Evolutionary conservation across 2,113 vertebrate genomes (phyloP).

Genomic region (Odobenus rosmarus): DNA sequence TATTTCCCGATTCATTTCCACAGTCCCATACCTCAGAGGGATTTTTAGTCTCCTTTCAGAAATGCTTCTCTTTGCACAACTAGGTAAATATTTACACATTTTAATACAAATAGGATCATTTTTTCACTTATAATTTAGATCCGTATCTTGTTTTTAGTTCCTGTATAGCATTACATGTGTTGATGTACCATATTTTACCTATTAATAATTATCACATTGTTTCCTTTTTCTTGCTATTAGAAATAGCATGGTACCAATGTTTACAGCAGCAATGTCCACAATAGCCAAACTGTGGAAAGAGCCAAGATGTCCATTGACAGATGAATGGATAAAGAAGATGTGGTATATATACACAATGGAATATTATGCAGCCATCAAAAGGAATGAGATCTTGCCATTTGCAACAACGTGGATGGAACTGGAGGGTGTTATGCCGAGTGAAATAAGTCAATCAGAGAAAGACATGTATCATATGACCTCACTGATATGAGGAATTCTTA

Average conservation of each 20-base stretch:
- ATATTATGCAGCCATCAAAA: no score
- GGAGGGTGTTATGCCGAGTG: no score
- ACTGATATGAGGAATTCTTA: no score
- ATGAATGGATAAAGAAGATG: no score
- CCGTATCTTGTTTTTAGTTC: constrained; percentile 18
- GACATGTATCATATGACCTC: no score
- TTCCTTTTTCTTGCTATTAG: neutral
- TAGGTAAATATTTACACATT: neutral
- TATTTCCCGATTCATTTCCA: neutral
- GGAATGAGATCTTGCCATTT: no score
- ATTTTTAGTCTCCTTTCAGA: neutral
- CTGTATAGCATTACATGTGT: neutral
- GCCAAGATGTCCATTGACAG: no score
- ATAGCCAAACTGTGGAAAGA: no score
- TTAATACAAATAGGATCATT: constrained; percentile 4
- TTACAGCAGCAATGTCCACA: no score
- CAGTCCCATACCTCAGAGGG: neutral
- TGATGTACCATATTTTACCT: constrained; percentile 3
- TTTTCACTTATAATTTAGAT: constrained; percentile 14
- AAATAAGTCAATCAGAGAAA: no score
- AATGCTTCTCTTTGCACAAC: neutral
- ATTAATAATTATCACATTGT: neutral
- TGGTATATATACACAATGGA: no score
- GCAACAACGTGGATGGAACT: no score
- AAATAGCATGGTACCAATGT: neutral